Conservation (phyloP, 2,888 invertebrate species). For the Meloe dianella region DNA sequence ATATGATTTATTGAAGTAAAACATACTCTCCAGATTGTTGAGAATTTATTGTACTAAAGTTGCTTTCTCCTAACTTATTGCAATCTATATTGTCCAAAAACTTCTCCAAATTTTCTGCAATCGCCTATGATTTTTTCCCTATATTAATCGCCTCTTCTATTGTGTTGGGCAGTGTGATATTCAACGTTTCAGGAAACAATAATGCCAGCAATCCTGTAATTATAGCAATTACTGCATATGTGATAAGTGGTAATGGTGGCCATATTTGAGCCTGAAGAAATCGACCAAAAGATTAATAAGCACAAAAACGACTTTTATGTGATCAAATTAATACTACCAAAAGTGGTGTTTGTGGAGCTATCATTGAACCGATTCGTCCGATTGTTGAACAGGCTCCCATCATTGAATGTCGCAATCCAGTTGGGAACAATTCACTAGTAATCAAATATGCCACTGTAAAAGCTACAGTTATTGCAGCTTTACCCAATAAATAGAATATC, state of each 20-base stretch:
- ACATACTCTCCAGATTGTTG: too few relatives aligned
- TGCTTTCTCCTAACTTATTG: too few relatives aligned
- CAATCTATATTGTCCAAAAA: not conserved
- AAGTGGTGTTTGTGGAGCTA: slow-evolving; percentile 73
- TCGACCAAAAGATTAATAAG: not conserved
- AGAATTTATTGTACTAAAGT: too few relatives aligned
- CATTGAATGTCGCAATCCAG: slow-evolving; percentile 67
- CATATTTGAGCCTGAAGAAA: slow-evolving; percentile 53
- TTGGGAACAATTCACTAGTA: slow-evolving; percentile 74
- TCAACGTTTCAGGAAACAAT: slow-evolving; percentile 73
- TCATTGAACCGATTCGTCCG: slow-evolving; percentile 69
- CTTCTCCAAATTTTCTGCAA: not conserved
- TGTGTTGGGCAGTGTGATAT: slow-evolving; percentile 71
- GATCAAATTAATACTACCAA: slow-evolving; percentile 61
- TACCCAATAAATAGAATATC: slow-evolving; percentile 66
- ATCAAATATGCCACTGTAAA: slow-evolving; percentile 71
- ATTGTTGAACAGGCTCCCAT: slow-evolving; percentile 71
- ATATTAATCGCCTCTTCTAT: slow-evolving; percentile 71
- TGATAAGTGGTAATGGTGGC: slow-evolving; percentile 66
- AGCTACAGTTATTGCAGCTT: slow-evolving; percentile 70
- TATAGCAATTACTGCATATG: slow-evolving; percentile 68
- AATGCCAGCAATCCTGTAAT: slow-evolving; percentile 67
- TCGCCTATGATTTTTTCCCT: slow-evolving; percentile 39
- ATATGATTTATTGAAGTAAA: too few relatives aligned
- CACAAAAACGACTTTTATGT: not conserved